These are phyloP conservation scores for Nymphalis io DNA, from an alignment of 1,140 invertebrate genomes.

Conservation along the genomic window DNA sequence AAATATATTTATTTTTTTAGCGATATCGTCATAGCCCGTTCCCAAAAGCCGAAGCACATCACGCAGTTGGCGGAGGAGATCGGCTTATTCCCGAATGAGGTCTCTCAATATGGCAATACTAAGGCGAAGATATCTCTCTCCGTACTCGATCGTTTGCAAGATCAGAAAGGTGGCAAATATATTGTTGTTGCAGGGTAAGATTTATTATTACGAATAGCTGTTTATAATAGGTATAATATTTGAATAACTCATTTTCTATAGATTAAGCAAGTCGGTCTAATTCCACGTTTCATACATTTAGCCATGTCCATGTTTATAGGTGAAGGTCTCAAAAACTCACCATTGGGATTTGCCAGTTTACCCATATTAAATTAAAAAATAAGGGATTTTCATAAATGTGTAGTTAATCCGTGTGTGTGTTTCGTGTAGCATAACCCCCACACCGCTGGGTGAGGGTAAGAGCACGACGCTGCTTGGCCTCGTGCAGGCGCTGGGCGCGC, in stretches of 20 bases:
- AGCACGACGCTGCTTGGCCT: slow-evolving; percentile 97
- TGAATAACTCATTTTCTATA: no score
- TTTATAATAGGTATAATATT: no score
- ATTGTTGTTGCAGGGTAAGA: slow-evolving; percentile 95
- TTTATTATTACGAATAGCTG: no score
- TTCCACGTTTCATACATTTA: no score
- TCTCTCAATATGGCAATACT: slow-evolving; percentile 94
- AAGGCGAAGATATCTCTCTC: slow-evolving; percentile 97
- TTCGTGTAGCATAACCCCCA: slow-evolving; percentile 93
- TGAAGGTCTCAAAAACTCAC: no score
- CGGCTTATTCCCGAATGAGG: slow-evolving; percentile 89
- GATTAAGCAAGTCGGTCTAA: no score
- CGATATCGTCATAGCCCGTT: slow-evolving; percentile 94
- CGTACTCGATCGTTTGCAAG: slow-evolving; percentile 88
- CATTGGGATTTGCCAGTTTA: no score
- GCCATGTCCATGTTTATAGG: no score
- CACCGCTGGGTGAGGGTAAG: slow-evolving; percentile 98
- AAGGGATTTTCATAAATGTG: no score
- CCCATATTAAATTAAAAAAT: no score
- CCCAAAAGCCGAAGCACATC: slow-evolving; percentile 94
- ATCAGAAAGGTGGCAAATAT: slow-evolving; percentile 92
- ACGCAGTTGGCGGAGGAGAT: slow-evolving; percentile 90
- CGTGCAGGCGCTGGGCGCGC: slow-evolving; percentile 94
- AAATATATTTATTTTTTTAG: slow-evolving; percentile 69
- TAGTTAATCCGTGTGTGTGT: background rate